Evolutionary conservation across 1,140 invertebrate species (phyloP), one percentile per base, ranked within the genome.

Genomic region (Trichoplusia ni): DNA sequence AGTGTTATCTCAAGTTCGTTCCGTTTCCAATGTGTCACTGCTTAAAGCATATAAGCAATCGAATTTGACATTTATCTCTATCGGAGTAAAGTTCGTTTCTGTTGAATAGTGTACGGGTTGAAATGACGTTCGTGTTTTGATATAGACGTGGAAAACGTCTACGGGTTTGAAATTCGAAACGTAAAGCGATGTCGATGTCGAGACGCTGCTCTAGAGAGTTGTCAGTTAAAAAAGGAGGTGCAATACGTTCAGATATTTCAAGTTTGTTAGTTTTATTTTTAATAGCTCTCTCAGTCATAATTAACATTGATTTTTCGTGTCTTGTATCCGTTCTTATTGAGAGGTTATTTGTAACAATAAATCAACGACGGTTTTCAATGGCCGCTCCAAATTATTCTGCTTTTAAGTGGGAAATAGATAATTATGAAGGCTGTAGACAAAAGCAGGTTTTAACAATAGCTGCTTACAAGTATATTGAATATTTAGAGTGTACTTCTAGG

Each of bases 121-220:
- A 53, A 72, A 71, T 33, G 71, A 71, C 69, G 60, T 78, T 82
- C 37, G 58, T 51, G 62, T 75, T 69, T 71, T 53, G 44, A 63
- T 49, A 64, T 18, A 21, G 58, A 47, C 74, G 62, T 75, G 71
- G 56, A 73, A 77, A 77, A 84, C 70, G 74, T 81, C 81, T 81
- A 85, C 75, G 75, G 76, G 73, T 75, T 79, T 76, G 77, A 81
- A 80, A 83, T 78, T 77, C 73, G 75, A 83, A 82, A 85, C 72
- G 75, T 75, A 78, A 77, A 82, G 72, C 74, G 75, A 76, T 78
- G 73, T 79, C 67, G 70, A 69, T 69, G 66, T 56, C 25, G 60
- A 35, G 40, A 58, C 38, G 29, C 35, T 65, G 63, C 66, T 72
- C 56, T 70, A 71, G 62, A 72, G 77, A 71, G 72, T 77, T 73